phyloP scores from a whole-genome alignment of 1,140 invertebrate species.

The Bombus impatiens region DNA sequence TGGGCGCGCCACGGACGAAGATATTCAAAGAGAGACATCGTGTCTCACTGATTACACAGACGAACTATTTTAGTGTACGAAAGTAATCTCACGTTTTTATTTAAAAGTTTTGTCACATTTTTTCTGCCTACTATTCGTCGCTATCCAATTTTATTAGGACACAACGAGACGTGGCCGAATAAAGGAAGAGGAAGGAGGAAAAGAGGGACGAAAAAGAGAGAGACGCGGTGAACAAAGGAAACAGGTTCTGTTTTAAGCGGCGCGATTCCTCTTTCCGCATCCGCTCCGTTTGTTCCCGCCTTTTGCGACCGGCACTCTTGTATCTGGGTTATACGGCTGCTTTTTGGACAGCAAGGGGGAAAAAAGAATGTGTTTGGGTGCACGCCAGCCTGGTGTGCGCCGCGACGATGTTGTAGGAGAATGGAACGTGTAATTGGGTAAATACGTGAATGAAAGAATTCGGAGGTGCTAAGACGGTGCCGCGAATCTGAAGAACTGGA shows the following conservation, averaged over 20 bases:
- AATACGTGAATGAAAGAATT: conserved; percentile 1
- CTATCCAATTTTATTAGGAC: background rate
- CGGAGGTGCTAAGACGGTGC: background rate
- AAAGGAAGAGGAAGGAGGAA: background rate
- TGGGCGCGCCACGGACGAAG: background rate
- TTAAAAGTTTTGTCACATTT: background rate
- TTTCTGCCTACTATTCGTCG: background rate
- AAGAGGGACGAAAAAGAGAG: background rate
- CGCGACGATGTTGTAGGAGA: background rate
- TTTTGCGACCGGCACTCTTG: background rate
- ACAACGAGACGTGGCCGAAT: background rate
- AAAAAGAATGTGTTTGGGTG: conserved; percentile 24
- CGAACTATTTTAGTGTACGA: background rate
- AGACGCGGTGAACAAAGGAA: background rate
- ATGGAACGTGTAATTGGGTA: conserved; percentile 18
- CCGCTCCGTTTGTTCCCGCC: background rate
- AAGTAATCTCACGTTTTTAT: no score
- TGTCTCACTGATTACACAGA: background rate
- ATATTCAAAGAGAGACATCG: background rate
- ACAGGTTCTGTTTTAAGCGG: conserved; percentile 2
- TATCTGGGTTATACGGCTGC: conserved; percentile 21
- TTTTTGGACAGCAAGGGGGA: background rate
- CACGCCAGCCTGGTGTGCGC: background rate
- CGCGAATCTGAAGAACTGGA: background rate
- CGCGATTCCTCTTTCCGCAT: conserved; percentile 12